phyloP scores from a whole-genome alignment of 2,113 vertebrate species.

The Bostrychus sinensis region DNA sequence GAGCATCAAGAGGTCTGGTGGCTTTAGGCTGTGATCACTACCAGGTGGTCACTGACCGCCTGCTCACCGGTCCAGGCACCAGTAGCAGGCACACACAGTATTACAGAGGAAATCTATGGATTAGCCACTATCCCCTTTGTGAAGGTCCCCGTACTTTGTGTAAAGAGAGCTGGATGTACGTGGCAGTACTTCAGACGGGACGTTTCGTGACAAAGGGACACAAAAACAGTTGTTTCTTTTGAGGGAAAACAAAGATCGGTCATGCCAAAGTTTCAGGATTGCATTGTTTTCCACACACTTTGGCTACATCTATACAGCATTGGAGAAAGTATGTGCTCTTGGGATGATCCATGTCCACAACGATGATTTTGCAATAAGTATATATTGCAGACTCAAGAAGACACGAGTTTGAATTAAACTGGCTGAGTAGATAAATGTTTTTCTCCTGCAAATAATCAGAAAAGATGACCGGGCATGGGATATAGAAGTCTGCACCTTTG shows the following conservation, averaged over 20 bases:
- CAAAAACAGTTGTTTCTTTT: constrained; percentile 26
- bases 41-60: constrained; percentile 61
- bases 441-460: no score
- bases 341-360: no score
- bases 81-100: constrained; percentile 53
- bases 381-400: no score
- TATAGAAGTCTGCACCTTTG: no score
- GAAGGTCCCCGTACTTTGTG: constrained; percentile 22
- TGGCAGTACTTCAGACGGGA: constrained; percentile 44
- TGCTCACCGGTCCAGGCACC: constrained; percentile 31
- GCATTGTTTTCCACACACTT: constrained; percentile 4
- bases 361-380: no score
- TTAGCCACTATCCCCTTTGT: constrained; percentile 34
- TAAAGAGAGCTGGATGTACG: constrained; percentile 20
- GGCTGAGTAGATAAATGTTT: no score
- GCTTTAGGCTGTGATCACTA: constrained; percentile 51
- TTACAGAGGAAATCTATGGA: constrained; percentile 24
- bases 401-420: no score
- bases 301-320: neutral
- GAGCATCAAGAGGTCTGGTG: constrained; percentile 40
- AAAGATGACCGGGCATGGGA: no score
- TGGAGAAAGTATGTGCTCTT: neutral
- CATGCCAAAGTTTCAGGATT: constrained; percentile 7
- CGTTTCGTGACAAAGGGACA: constrained; percentile 47
- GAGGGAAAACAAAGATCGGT: constrained; percentile 39